Evolutionary conservation across 2,888 invertebrate genomes (phyloP).

Genomic region (Pristionchus fissidentatus): DNA sequence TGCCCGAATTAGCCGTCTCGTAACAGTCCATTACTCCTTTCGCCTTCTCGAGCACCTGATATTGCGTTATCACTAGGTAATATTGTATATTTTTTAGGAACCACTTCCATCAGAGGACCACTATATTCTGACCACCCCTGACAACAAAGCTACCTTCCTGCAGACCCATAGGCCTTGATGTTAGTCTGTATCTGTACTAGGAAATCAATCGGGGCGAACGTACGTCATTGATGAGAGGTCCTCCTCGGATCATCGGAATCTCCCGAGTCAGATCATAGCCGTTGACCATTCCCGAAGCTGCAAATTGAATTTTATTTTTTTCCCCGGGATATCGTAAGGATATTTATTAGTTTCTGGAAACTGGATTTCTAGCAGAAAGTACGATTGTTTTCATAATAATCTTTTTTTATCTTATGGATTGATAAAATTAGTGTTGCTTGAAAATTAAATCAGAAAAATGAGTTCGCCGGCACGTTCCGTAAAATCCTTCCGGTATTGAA

Average conservation of each 20-base stretch:
- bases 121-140: no score
- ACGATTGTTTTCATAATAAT: background rate
- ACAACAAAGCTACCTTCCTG: background rate
- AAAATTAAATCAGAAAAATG: no score
- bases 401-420: no score
- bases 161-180: no score
- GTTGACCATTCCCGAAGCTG: background rate
- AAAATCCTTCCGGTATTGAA: background rate
- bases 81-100: no score
- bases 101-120: background rate
- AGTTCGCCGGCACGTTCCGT: no score
- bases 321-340: no score
- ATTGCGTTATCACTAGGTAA: background rate
- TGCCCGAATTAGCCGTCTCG: background rate
- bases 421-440: no score
- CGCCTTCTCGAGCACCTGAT: background rate
- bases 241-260: conserved; percentile 29
- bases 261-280: conserved; percentile 32
- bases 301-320: background rate
- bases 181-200: no score
- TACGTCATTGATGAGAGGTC: conserved; percentile 23
- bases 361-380: background rate
- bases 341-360: no score
- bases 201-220: no score
- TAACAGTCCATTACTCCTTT: conserved; percentile 27